These are phyloP conservation scores for Heliocidaris erythrogramma DNA, from an alignment of 35 echinoderm and acorn worm species.

Conservation along the genomic window DNA sequence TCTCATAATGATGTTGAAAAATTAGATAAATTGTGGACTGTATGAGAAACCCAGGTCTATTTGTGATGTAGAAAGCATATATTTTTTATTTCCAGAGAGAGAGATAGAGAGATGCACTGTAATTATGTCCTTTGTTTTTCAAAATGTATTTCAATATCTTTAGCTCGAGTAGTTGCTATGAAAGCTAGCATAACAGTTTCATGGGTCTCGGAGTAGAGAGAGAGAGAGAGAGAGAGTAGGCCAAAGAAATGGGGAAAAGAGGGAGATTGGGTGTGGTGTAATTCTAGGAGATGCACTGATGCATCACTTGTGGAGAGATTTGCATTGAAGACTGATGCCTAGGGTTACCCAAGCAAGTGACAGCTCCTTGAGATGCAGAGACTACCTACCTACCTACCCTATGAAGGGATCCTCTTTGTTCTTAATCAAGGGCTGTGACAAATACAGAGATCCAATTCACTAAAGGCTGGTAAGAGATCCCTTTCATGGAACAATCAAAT, in stretches of 20 bases:
- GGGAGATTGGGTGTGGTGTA: not conserved
- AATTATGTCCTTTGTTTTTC: not conserved
- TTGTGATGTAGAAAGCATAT: too few species aligned
- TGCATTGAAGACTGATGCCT: not conserved
- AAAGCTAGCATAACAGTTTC: not conserved
- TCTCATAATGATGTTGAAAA: too few species aligned
- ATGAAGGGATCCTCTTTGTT: not conserved
- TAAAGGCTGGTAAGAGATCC: not conserved
- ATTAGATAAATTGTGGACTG: too few species aligned
- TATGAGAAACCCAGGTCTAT: too few species aligned
- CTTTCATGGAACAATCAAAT: not conserved
- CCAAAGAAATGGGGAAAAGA: not conserved
- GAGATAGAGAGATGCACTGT: not conserved
- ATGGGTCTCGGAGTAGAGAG: not conserved
- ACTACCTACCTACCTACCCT: not conserved
- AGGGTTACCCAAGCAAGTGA: not conserved
- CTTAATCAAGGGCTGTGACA: not conserved
- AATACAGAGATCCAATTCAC: not conserved
- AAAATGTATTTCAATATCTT: not conserved
- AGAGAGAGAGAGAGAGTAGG: not conserved
- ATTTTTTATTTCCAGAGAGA: too few species aligned
- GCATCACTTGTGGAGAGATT: constrained; percentile 25
- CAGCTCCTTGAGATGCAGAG: not conserved
- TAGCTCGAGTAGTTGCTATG: too few species aligned
- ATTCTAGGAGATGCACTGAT: not conserved